Conservation (phyloP, 2,113 vertebrate genomes). For the Aegotheles bennettii region DNA sequence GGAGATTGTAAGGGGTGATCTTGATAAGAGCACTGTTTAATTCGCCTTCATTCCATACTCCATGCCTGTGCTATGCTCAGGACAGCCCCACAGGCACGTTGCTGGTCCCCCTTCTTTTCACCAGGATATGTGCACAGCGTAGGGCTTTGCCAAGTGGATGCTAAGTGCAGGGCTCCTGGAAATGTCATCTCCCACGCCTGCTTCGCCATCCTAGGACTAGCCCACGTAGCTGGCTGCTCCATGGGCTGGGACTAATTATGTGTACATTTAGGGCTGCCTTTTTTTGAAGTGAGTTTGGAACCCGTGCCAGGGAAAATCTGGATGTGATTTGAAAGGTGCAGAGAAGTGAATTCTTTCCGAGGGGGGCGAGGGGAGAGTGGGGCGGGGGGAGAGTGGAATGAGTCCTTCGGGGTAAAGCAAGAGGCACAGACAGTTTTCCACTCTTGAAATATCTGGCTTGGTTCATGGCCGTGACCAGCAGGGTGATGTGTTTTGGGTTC, state of each 20-base stretch:
- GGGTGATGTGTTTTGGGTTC: neutral
- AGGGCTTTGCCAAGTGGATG: neutral
- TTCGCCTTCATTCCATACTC: neutral
- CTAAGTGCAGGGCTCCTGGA: neutral
- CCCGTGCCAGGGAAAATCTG: conserved; percentile 22
- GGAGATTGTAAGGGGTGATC: neutral
- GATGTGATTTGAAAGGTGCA: conserved; percentile 66
- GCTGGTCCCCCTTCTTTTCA: neutral
- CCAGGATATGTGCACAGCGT: neutral
- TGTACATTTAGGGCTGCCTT: conserved; percentile 7
- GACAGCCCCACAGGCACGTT: neutral
- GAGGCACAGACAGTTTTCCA: conserved; percentile 24
- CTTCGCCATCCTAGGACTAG: neutral
- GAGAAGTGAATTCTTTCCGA: conserved; percentile 58
- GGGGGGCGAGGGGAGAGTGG: too few species aligned
- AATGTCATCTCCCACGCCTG: neutral
- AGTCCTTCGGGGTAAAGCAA: neutral
- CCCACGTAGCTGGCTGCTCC: neutral
- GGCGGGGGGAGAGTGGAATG: neutral
- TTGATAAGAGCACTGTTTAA: neutral
- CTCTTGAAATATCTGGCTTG: neutral
- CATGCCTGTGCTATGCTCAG: neutral
- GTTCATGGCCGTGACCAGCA: neutral
- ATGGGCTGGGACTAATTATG: conserved; percentile 20
- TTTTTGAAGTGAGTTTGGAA: conserved; percentile 9